Conservation (phyloP, 2,113 vertebrate genomes). For the Phyllopteryx taeniolatus region DNA sequence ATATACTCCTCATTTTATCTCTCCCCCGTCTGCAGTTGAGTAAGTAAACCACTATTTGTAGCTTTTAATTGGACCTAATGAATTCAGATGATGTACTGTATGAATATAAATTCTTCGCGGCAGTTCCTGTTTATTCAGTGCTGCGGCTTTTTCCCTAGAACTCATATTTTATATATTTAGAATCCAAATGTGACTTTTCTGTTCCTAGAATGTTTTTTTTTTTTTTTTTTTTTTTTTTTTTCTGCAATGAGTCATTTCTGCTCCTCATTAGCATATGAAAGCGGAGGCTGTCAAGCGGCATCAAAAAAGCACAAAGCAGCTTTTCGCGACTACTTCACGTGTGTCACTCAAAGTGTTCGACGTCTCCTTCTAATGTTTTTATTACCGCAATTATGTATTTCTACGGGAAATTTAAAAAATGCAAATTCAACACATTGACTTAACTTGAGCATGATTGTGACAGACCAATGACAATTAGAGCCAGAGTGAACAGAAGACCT, state of each 20-base stretch:
- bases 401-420: too few relatives aligned
- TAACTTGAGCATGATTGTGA: too few relatives aligned
- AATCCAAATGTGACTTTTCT: background rate
- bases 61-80: too few relatives aligned
- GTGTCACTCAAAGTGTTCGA: background rate
- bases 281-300: background rate
- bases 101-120: background rate
- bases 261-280: conserved; percentile 1
- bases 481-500: too few relatives aligned
- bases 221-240: background rate
- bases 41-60: too few relatives aligned
- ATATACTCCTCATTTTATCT: too few relatives aligned
- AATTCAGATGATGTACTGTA: too few relatives aligned
- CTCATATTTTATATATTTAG: background rate
- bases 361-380: background rate
- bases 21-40: too few relatives aligned
- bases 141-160: background rate
- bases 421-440: too few relatives aligned
- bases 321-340: background rate
- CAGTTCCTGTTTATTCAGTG: background rate
- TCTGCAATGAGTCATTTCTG: conserved; percentile 1
- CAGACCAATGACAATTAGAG: too few relatives aligned
- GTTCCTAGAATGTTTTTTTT: background rate
- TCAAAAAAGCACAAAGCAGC: conserved; percentile 7
- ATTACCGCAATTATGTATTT: background rate